Evolutionary conservation across 2,888 invertebrate species (phyloP), one percentile per base, ranked within the genome.

Genomic region (Ectobius pallidus): DNA sequence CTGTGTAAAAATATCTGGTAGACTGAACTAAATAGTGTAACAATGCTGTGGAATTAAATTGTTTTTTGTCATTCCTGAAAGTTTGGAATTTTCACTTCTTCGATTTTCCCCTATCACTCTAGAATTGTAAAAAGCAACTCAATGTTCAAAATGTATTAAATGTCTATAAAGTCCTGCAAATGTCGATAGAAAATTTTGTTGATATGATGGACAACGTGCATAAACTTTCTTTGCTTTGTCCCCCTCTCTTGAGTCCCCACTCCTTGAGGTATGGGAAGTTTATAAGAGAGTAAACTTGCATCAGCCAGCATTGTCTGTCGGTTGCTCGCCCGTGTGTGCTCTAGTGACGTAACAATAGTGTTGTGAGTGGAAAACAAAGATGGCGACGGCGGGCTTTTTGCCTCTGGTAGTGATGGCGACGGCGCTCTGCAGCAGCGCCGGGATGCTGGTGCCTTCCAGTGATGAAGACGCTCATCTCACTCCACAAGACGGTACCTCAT

Each of bases 341-440:
- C 34, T 34, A 34, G 34, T 34, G 34, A 34, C 34, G 34, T 34
- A 34, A 34, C 11, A 34, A 34, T 34, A 34, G 34, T 55, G 55
- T 22, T 16, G 9, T 20, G 55, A 16, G 25, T 20, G 20, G 55
- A 55, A 22, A 55, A 25, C 20, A 20, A 55, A 55, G 55, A 55
- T 55, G 55, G 55, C 27, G 55, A 49, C 49, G 49, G 22, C 55
- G 34, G 34, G 34, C 34, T 11, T 34, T 11, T 11, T 34, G 34
- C 34, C 34, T 34, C 34, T 34, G 34, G 32, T 58, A 6, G 30
- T 16, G 2, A 25, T n/a, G 14, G 6, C 25, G 3, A 6, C 25
- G 58, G 32, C 58, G 30, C 30, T 58, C 58, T 58, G 58, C 58
- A 58, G 58, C n/a, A 25, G 58, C 58, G 58, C n/a, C 34, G 30